Percentiles rank a stretch among this genome's conserved stretches.
These are phyloP conservation scores for Aphrocallistes beatrix DNA, from an alignment of 37 sponge, comb jelly and placozoan species.

Conservation along the genomic window DNA sequence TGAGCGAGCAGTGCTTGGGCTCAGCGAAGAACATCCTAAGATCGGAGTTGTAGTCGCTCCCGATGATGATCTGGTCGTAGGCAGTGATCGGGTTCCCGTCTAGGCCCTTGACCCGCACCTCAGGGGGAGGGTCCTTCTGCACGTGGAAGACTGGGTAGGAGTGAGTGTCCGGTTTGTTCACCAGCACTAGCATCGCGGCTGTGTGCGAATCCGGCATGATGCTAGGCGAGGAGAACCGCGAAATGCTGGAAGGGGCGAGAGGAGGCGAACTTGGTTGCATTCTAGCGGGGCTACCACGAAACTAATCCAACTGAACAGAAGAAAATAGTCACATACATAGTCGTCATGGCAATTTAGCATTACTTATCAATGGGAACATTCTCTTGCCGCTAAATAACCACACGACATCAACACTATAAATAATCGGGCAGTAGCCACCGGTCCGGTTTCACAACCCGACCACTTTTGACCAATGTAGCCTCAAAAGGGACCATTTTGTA, in stretches of 20 bases:
- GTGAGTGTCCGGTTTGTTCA: slow-evolving; percentile 8
- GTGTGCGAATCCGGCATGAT: neutral
- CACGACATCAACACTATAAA: no score
- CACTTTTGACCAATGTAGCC: no score
- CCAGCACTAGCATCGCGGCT: neutral
- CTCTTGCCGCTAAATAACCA: no score
- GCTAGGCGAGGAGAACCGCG: neutral
- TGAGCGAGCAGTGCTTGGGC: neutral
- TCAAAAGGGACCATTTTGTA: no score
- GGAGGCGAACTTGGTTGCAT: neutral
- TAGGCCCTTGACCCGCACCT: neutral
- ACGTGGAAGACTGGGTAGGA: neutral
- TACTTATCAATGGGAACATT: no score
- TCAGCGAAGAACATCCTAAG: neutral
- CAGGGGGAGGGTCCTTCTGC: slow-evolving; percentile 12
- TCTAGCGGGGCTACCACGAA: neutral
- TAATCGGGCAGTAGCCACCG: no score
- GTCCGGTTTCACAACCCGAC: no score
- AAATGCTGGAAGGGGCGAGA: neutral
- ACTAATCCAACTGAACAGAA: neutral
- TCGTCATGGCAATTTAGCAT: no score
- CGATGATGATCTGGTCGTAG: neutral
- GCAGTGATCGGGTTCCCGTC: neutral
- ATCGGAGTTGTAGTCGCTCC: neutral
- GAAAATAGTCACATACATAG: neutral